Percentiles rank a stretch among this genome's conserved stretches.
Conservation (phyloP, 2,113 vertebrate species). For the Australoheros scitulus region DNA sequence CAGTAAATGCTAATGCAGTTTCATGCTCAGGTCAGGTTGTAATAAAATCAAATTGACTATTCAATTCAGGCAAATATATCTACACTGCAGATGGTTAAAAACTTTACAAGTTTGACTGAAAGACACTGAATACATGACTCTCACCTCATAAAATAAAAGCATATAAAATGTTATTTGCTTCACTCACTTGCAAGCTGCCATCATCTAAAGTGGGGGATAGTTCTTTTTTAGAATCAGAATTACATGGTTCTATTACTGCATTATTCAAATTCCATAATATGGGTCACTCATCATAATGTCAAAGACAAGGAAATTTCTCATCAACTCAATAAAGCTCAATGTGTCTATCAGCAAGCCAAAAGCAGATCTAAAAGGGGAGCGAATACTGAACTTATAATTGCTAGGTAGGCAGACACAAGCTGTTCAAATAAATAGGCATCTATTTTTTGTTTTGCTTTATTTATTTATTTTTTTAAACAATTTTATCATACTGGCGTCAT, state of each 20-base stretch:
- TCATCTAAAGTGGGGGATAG: neutral
- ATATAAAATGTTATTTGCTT: neutral
- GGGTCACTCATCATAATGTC: neutral
- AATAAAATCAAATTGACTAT: constrained; percentile 28
- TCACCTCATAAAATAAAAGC: neutral
- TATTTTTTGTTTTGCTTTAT: neutral
- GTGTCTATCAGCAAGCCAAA: neutral
- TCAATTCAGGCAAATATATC: neutral
- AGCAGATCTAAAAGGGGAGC: neutral
- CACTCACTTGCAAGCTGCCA: neutral
- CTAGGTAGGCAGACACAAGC: constrained; percentile 4
- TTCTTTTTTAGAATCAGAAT: neutral
- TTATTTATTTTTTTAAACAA: neutral
- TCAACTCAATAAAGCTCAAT: neutral
- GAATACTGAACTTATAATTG: constrained; percentile 1
- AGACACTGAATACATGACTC: neutral
- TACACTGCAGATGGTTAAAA: constrained; percentile 4
- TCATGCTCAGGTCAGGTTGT: constrained; percentile 17
- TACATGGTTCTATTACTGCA: neutral
- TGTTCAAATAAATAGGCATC: neutral
- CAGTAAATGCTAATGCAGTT: constrained; percentile 18
- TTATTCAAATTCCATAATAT: neutral
- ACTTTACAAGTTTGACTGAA: neutral
- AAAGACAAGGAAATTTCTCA: neutral
- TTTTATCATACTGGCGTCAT: neutral